Percentiles rank a stretch among this genome's conserved stretches.
phyloP scores from a whole-genome alignment of 2,113 vertebrate genomes.

The Todiramphus chloris region DNA sequence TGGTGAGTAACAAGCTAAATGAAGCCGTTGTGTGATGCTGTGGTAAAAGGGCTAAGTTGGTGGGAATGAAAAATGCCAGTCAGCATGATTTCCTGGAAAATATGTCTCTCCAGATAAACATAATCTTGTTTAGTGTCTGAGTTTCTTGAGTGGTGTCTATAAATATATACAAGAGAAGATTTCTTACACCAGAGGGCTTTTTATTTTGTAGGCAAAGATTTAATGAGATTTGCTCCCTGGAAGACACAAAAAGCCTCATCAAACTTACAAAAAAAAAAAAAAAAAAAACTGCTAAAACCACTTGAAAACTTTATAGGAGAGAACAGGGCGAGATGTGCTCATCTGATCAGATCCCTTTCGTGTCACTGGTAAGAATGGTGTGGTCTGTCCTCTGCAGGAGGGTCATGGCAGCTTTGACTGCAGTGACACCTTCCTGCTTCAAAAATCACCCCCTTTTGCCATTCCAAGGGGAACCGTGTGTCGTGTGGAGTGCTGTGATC shows the following conservation, averaged over 20 bases:
- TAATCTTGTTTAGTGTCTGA: slow-evolving; percentile 20
- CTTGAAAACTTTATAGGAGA: not conserved
- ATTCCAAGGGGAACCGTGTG: rapidly evolving
- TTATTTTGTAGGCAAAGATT: not conserved
- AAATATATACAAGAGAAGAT: slow-evolving; percentile 17
- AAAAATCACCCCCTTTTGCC: rapidly evolving
- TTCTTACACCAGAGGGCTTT: not conserved
- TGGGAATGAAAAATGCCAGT: slow-evolving; percentile 4
- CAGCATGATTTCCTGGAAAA: slow-evolving; percentile 42
- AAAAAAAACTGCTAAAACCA: not conserved
- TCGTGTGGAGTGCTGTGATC: not conserved
- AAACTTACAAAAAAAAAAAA: not conserved
- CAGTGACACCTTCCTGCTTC: not conserved
- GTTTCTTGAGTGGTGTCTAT: slow-evolving; percentile 31
- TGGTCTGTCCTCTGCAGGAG: not conserved
- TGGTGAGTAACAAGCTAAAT: slow-evolving; percentile 28
- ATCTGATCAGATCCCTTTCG: not conserved
- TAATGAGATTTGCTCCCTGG: slow-evolving; percentile 7
- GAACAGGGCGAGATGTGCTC: not conserved
- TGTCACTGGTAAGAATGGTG: not conserved
- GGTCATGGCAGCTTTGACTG: not conserved
- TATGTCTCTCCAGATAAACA: slow-evolving; percentile 30
- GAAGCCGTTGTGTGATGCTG: not conserved
- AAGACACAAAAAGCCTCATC: not conserved
- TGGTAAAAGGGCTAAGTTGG: not conserved